A percentile compares a stretch with the other conserved stretches of the same genome.
These are phyloP conservation scores for Dufourea novaeangliae DNA, from an alignment of 1,140 invertebrate species.

Conservation along the genomic window DNA sequence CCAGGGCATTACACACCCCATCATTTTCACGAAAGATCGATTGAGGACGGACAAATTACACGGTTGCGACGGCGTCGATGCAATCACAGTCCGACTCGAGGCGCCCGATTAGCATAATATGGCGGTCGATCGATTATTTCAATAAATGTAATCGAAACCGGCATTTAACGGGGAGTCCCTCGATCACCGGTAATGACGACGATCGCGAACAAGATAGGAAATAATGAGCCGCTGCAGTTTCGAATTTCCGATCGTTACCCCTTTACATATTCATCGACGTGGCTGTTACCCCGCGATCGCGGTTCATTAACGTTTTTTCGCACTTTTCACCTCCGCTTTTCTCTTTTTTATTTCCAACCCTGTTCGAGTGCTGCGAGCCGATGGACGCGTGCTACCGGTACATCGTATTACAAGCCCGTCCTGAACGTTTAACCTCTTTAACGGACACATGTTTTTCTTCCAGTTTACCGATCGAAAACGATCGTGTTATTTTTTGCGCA, in stretches of 20 bases:
- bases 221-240: conserved; percentile 37
- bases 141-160: conserved; percentile 60
- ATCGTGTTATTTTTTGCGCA: too few relatives aligned
- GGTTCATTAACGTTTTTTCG: conserved; percentile 25
- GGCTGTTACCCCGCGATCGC: neutral
- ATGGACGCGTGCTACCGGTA: conserved; percentile 1
- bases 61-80: conserved; percentile 12
- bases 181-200: conserved; percentile 33
- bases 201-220: conserved; percentile 7
- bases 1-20: too few relatives aligned
- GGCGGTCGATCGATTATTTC: conserved; percentile 52
- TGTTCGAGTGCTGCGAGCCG: conserved; percentile 22
- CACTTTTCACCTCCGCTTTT: neutral
- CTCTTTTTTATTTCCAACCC: neutral
- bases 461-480: too few relatives aligned
- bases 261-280: conserved; percentile 43
- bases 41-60: conserved; percentile 38
- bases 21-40: too few relatives aligned
- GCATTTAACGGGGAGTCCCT: conserved; percentile 34
- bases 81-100: neutral
- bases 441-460: too few relatives aligned
- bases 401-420: too few relatives aligned
- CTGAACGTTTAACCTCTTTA: too few relatives aligned
- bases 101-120: conserved; percentile 42
- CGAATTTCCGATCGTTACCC: conserved; percentile 13